Evolutionary conservation across 2,888 invertebrate species (phyloP), one percentile per base, ranked within the genome.

Genomic region (Sinohyriopsis cumingii): DNA sequence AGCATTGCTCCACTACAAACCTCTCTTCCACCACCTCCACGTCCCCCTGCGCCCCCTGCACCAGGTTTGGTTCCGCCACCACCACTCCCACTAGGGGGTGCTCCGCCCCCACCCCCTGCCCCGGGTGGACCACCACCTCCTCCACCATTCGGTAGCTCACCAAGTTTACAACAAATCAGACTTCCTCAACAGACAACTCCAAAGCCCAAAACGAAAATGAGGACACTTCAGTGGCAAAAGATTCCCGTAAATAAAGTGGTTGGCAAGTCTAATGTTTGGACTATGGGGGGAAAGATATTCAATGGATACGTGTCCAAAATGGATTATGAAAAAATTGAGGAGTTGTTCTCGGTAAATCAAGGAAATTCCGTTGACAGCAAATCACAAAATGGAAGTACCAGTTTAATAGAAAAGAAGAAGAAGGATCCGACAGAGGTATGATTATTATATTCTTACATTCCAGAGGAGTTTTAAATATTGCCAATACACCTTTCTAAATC

Each of bases 221-320:
- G 96, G 91, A 97, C 97, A 1, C 94, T 99, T 73, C 98, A 98
- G 88, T 99, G 99, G 98, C 96, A 96, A 89, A 98, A 98, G 91
- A 98, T 99, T 86, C 97, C 98, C 6, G 80, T 82, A 28, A 86
- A 83, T 67, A 86, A 95, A 93, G 95, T 97, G 55, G 93, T 96
- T 71, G 96, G 96, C 63, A 95, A 95, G 88, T 94, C 95, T 83
- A 98, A 98, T 89, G 94, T 98, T 84, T 98, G 98, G 98, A 95
- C 96, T 1, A 92, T 95, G 76, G 85, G 85, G 55, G 88, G 86
- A 22, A 80, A 83, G 65, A 72, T 82, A 69, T 85, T 84, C 69
- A 82, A 84, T 65, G 82, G 85, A 53, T 83, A 84, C 69, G 77
- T 78, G 22, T 61, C 71, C 54, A 84, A 84, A 70, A 82, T 89